These are phyloP conservation scores for Lophura nycthemera DNA, from an alignment of 2,113 vertebrate species.

Conservation along the genomic window DNA sequence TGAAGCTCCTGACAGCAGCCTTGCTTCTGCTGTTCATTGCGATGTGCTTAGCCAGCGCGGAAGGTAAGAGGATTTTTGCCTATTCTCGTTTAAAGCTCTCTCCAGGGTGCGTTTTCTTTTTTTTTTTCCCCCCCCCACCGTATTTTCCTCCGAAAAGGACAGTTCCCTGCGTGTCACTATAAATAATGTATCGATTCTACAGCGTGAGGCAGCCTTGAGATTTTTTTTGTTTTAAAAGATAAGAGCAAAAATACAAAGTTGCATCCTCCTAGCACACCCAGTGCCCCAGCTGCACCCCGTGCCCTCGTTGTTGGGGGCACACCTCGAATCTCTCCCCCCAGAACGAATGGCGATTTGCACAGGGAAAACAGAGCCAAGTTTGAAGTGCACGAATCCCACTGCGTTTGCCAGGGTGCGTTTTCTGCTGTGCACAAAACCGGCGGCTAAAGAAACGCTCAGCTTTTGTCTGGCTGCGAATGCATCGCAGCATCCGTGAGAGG, in stretches of 20 bases:
- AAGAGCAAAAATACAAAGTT: background rate
- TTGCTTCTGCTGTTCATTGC: conserved; percentile 88
- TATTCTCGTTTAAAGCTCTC: background rate
- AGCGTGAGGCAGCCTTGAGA: background rate
- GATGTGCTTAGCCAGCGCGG: conserved; percentile 84
- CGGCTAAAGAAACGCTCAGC: background rate
- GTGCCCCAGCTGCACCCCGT: rapidly evolving
- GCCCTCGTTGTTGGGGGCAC: rapidly evolving
- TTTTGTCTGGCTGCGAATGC: background rate
- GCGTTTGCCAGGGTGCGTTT: rapidly evolving
- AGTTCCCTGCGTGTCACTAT: background rate
- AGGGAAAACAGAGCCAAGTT: background rate
- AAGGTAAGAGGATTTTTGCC: conserved; percentile 82
- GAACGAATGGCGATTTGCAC: background rate
- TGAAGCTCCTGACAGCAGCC: conserved; percentile 89
- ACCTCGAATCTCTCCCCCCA: background rate
- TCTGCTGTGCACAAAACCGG: background rate
- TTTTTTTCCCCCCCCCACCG: background rate
- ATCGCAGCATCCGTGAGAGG: background rate
- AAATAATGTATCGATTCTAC: rapidly evolving
- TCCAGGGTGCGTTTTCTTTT: too few species aligned
- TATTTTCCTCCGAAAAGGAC: background rate
- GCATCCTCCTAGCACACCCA: background rate
- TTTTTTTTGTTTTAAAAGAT: background rate
- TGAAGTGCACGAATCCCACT: background rate